phyloP scores from a whole-genome alignment of 2,113 vertebrate genomes.

The Microcebus griseorufus region DNA sequence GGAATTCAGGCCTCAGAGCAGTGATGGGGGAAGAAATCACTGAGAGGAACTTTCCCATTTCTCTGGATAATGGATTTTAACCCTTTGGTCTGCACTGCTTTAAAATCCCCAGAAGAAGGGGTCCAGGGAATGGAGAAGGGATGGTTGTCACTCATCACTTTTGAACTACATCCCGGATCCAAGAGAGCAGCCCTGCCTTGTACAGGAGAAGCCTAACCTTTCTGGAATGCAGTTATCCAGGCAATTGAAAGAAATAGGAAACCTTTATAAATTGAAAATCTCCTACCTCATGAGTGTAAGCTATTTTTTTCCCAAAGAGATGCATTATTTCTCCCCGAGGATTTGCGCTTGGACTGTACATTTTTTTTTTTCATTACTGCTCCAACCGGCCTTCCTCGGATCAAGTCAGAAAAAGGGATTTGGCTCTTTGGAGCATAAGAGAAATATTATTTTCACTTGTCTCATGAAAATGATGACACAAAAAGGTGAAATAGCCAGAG shows the following conservation, averaged over 20 bases:
- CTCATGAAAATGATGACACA: slow-evolving; percentile 67
- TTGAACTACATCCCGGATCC: slow-evolving; percentile 46
- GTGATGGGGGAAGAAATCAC: slow-evolving; percentile 63
- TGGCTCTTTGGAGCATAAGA: slow-evolving; percentile 58
- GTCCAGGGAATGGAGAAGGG: not conserved
- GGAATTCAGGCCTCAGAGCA: slow-evolving; percentile 68
- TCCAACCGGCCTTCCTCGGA: not conserved
- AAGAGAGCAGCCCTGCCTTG: slow-evolving; percentile 5
- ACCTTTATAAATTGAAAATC: slow-evolving; percentile 72
- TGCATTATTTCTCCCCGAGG: slow-evolving; percentile 64
- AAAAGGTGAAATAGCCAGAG: slow-evolving; percentile 71
- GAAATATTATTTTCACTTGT: slow-evolving; percentile 68
- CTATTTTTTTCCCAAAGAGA: slow-evolving; percentile 21
- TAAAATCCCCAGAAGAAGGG: not conserved
- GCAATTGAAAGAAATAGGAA: slow-evolving; percentile 54
- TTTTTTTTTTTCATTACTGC: slow-evolving; percentile 50
- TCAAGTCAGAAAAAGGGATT: slow-evolving; percentile 56
- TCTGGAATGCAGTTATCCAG: slow-evolving; percentile 63
- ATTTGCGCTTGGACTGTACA: slow-evolving; percentile 47
- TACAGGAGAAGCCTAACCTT: slow-evolving; percentile 57
- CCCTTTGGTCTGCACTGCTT: slow-evolving; percentile 50
- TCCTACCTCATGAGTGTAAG: slow-evolving; percentile 72
- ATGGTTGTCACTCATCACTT: slow-evolving; percentile 34
- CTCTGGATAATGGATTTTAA: slow-evolving; percentile 69
- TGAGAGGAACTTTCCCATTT: slow-evolving; percentile 65